These are phyloP conservation scores for Sorex maritimensis DNA, from an alignment of 2,797 vertebrate genomes.

Conservation along the genomic window DNA sequence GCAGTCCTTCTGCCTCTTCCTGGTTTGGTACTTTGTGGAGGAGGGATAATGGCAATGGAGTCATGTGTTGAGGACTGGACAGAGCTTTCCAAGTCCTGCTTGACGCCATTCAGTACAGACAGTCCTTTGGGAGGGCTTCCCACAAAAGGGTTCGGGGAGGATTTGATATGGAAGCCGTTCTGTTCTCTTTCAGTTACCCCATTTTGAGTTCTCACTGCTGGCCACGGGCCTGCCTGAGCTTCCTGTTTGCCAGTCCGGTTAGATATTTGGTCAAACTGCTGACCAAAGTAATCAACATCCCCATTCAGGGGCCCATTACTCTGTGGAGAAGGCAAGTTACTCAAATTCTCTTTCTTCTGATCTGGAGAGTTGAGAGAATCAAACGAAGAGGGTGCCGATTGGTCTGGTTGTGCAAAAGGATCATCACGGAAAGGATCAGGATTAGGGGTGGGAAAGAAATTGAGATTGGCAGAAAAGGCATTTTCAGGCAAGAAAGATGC, in stretches of 20 bases:
- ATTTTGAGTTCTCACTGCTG: slow-evolving; percentile 88
- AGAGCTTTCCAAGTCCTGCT: slow-evolving; percentile 90
- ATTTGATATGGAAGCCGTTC: slow-evolving; percentile 89
- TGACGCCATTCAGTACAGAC: slow-evolving; percentile 91
- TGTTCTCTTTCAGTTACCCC: slow-evolving; percentile 92
- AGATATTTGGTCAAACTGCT: slow-evolving; percentile 95
- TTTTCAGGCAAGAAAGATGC: slow-evolving; percentile 91
- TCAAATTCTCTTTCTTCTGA: slow-evolving; percentile 89
- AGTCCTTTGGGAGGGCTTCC: slow-evolving; percentile 90
- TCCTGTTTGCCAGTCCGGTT: slow-evolving; percentile 93
- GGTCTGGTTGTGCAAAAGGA: slow-evolving; percentile 92
- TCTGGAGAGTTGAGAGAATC: slow-evolving; percentile 89
- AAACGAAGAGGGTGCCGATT: slow-evolving; percentile 89
- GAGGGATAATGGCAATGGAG: slow-evolving; percentile 96
- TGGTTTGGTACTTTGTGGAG: slow-evolving; percentile 96
- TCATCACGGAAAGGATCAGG: slow-evolving; percentile 97
- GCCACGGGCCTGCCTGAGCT: slow-evolving; percentile 93
- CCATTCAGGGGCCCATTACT: slow-evolving; percentile 90
- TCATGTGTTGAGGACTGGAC: slow-evolving; percentile 91
- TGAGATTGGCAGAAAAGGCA: slow-evolving; percentile 93
- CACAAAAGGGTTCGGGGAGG: slow-evolving; percentile 92
- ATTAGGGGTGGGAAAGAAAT: slow-evolving; percentile 96
- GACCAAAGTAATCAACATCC: slow-evolving; percentile 91
- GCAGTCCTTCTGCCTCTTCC: slow-evolving; percentile 95
- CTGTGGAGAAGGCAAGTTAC: slow-evolving; percentile 85